Evolutionary conservation across 2,888 invertebrate genomes (phyloP).

Genomic region (Athalia cordata): DNA sequence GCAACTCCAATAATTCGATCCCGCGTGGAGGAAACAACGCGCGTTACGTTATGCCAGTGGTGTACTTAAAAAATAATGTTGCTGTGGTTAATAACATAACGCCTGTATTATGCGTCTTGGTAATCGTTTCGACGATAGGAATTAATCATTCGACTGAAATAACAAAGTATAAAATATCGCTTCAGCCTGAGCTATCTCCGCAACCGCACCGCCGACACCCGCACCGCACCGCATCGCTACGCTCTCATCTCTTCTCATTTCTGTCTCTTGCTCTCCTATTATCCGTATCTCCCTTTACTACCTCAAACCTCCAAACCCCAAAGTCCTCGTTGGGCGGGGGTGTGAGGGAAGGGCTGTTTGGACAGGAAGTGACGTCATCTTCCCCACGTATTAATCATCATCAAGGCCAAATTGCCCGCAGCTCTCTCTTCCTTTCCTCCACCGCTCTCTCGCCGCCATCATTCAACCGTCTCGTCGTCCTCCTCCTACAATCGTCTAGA

Average conservation of each 20-base stretch:
- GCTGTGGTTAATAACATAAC: background rate
- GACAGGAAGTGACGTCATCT: constrained; percentile 44
- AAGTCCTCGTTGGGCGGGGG: background rate
- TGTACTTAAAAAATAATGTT: background rate
- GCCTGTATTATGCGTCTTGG: background rate
- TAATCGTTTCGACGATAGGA: constrained; percentile 3
- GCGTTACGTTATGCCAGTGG: too few species aligned
- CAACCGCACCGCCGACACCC: constrained; percentile 8
- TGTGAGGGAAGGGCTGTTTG: constrained; percentile 27
- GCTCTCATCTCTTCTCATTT: background rate
- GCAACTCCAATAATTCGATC: too few species aligned
- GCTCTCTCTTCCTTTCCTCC: background rate
- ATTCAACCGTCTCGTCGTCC: constrained; percentile 19
- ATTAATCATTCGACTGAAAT: constrained; percentile 35
- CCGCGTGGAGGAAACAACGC: too few species aligned
- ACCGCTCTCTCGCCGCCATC: constrained; percentile 20
- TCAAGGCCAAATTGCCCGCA: constrained; percentile 29
- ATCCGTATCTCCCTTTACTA: constrained; percentile 24
- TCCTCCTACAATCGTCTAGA: constrained; percentile 15
- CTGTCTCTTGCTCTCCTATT: constrained; percentile 39
- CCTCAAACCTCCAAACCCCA: constrained; percentile 11
- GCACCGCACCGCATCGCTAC: constrained; percentile 3
- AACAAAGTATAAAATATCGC: constrained; percentile 41
- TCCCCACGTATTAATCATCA: constrained; percentile 37
- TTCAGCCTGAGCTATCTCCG: too few species aligned